Evolutionary conservation across 2,113 vertebrate species (phyloP).

Genomic region (Glaucidium brasilianum): DNA sequence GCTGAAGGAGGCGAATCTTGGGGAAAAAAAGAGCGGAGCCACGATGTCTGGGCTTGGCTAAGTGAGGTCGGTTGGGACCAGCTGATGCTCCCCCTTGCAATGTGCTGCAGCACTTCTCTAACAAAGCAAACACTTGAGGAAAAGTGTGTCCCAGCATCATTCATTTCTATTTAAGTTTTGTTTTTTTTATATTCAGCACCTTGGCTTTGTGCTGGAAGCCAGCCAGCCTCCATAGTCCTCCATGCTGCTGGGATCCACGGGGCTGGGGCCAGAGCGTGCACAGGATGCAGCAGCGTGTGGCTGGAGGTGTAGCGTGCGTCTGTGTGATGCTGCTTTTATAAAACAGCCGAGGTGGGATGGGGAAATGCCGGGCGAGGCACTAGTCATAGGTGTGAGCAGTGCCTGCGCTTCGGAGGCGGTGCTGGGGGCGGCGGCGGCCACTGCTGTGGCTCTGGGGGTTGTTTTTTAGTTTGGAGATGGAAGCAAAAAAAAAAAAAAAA

Average conservation of each 20-base stretch:
- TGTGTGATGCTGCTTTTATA: neutral
- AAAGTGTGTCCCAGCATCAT: fast-evolving
- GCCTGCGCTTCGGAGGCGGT: neutral
- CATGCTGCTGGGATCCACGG: fast-evolving
- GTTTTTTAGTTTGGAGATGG: neutral
- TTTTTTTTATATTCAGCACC: neutral
- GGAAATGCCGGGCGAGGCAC: neutral
- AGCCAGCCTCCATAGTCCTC: neutral
- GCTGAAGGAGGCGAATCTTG: neutral
- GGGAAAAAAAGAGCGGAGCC: fast-evolving
- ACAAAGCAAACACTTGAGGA: neutral
- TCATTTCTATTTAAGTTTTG: neutral
- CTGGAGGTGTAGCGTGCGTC: neutral
- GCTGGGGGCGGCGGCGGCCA: neutral
- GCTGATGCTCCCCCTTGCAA: neutral
- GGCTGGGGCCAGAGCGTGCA: neutral
- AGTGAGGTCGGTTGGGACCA: neutral
- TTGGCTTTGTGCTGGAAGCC: neutral
- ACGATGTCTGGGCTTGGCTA: neutral
- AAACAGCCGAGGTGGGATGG: neutral
- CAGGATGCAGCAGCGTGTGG: neutral
- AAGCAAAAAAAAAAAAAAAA: neutral
- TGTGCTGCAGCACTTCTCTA: fast-evolving
- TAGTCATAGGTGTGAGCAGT: slow-evolving; percentile 17
- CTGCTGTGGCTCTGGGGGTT: neutral